Evolutionary conservation across 2,113 vertebrate species (phyloP), one percentile per base, ranked within the genome.

Genomic region (Tragelaphus buxtoni): DNA sequence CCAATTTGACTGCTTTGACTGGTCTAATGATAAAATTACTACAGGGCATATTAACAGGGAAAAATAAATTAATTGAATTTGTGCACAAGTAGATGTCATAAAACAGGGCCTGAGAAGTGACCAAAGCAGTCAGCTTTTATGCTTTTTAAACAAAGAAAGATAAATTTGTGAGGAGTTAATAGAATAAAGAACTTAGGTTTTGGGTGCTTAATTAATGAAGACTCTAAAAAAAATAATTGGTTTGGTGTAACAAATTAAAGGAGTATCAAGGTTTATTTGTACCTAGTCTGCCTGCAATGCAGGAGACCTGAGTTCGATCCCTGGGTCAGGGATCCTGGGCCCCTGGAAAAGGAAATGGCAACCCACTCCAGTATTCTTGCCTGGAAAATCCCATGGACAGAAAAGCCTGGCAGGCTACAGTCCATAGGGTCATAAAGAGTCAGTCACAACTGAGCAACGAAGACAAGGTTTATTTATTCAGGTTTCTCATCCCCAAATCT

Each of bases 211-310:
- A 51, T 79, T 79, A 79, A 3, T 79, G 76, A 32, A 51, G 30
- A 51, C 17, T 79, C 76, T 51, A 51, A 79, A 51, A 49, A 28
- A 22, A 58, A 61, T 20, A 32, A 20, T 79, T 51, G 76, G 5
- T 20, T 79, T 79, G 17, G 13, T 30, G 9, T 51, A 51, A 28
- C 4, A 77, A 18, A 79, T 79, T 79, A n/a, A 51, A 7, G 47
- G 30, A 51, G 76, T n/a, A 51, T 4, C 47, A 51, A 79, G 17
- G 9, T 79, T 79, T 51, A 51, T 51, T 79, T 51, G 18, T 69
- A 3, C 65, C 9, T 22, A 69, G 18, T 69, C 18, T 39, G n/a
- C n/a, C 65, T 39, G n/a, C 35, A 22, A 69, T 0, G 0, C 65
- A 69, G 65, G n/a, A 69, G n/a, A 22, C n/a, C n/a, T 69, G 35